These are phyloP conservation scores for Phyllostomus hastatus DNA, from an alignment of 2,113 vertebrate genomes.

Conservation along the genomic window DNA sequence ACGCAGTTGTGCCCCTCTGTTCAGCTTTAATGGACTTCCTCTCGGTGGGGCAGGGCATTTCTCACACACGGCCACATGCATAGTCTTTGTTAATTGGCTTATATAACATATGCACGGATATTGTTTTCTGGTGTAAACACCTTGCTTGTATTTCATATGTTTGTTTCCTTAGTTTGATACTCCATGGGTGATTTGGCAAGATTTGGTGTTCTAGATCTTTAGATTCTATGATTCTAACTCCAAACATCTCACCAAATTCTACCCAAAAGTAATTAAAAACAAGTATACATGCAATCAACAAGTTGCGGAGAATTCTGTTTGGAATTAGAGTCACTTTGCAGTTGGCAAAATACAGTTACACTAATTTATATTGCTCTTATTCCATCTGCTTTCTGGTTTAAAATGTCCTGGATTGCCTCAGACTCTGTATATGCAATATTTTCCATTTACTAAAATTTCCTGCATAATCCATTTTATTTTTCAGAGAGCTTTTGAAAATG, in stretches of 20 bases:
- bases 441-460: slow-evolving; percentile 71
- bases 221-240: slow-evolving; percentile 20
- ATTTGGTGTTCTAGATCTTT: slow-evolving; percentile 33
- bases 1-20: background rate
- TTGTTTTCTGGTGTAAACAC: background rate
- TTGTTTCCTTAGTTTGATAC: background rate
- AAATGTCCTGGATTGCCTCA: slow-evolving; percentile 66
- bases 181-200: slow-evolving; percentile 4
- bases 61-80: background rate
- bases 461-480: slow-evolving; percentile 62
- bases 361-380: slow-evolving; percentile 61
- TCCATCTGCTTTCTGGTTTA: slow-evolving; percentile 73
- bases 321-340: slow-evolving; percentile 61
- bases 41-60: background rate
- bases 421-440: slow-evolving; percentile 64
- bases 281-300: slow-evolving; percentile 58
- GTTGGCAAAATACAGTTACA: slow-evolving; percentile 63
- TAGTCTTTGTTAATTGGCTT: slow-evolving; percentile 33
- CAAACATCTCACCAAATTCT: slow-evolving; percentile 44
- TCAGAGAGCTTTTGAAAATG: slow-evolving; percentile 45
- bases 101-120: background rate
- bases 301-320: slow-evolving; percentile 63
- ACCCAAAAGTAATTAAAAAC: slow-evolving; percentile 58
- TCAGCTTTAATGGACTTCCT: background rate
- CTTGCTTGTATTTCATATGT: background rate